Evolutionary conservation across 2,113 vertebrate genomes (phyloP).

Genomic region (Natator depressus): DNA sequence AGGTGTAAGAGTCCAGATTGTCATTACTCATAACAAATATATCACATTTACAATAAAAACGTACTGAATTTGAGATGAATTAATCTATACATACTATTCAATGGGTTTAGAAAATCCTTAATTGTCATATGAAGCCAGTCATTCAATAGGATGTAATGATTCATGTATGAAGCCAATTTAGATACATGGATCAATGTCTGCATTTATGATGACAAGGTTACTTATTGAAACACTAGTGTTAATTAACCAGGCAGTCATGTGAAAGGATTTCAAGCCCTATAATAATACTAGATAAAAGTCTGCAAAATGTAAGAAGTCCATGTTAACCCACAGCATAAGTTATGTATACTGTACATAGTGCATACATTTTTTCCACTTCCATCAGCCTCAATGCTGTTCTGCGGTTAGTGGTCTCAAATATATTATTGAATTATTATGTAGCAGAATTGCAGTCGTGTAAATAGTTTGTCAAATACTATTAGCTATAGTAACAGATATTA

Average conservation of each 20-base stretch:
- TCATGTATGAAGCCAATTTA: neutral
- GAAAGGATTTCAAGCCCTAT: neutral
- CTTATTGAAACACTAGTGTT: neutral
- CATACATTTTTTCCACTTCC: neutral
- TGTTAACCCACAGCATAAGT: neutral
- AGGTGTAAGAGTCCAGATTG: neutral
- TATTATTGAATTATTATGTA: neutral
- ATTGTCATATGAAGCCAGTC: neutral
- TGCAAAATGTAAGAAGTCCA: neutral
- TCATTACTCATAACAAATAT: constrained; percentile 37
- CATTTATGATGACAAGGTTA: neutral
- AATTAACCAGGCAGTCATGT: neutral
- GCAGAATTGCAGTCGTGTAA: neutral
- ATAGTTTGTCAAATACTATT: neutral
- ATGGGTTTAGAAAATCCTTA: neutral
- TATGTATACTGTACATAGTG: neutral
- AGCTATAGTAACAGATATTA: neutral
- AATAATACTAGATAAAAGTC: neutral
- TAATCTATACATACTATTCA: neutral
- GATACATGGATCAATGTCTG: neutral
- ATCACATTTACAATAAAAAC: neutral
- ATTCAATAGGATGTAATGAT: neutral
- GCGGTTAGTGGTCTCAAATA: neutral
- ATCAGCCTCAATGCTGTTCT: neutral
- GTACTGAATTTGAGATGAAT: neutral